These are phyloP conservation scores for Aphis gossypii DNA, from an alignment of 1,140 invertebrate genomes.

Conservation along the genomic window DNA sequence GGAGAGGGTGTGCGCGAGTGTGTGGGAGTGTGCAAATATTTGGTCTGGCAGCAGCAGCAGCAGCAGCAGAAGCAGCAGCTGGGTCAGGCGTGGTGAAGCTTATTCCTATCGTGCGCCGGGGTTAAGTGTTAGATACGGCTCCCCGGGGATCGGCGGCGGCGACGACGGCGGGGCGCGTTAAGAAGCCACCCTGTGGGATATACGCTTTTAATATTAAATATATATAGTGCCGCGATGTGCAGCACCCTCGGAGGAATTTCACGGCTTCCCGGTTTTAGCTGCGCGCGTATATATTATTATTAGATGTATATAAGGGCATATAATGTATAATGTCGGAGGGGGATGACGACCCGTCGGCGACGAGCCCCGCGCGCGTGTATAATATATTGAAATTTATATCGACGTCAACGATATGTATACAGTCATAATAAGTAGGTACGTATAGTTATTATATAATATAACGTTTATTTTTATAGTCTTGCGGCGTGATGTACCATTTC, in stretches of 20 bases:
- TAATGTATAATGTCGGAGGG: not conserved
- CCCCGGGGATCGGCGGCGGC: constrained; percentile 34
- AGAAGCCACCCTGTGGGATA: constrained; percentile 49
- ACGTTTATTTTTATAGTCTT: not conserved
- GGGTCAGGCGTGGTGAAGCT: not conserved
- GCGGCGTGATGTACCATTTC: not conserved
- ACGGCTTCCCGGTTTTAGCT: constrained; percentile 50
- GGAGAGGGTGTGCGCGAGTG: not conserved
- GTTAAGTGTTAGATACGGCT: constrained; percentile 53
- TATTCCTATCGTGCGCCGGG: not conserved
- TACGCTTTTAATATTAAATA: constrained; percentile 56
- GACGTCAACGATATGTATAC: not conserved
- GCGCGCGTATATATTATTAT: constrained; percentile 2
- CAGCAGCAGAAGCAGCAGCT: not conserved
- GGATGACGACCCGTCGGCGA: constrained; percentile 13
- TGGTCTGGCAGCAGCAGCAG: not conserved
- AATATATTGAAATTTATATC: constrained; percentile 38
- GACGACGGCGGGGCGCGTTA: constrained; percentile 43
- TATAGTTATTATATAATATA: not conserved
- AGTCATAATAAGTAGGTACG: not conserved
- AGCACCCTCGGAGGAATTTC: constrained; percentile 50
- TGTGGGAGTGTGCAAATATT: constrained; percentile 9
- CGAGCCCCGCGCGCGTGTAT: not conserved
- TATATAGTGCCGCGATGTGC: constrained; percentile 11
- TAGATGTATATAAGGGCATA: not conserved